Evolutionary conservation across 2,888 invertebrate species (phyloP), one percentile per base, ranked within the genome.

Genomic region (Seira musarum): DNA sequence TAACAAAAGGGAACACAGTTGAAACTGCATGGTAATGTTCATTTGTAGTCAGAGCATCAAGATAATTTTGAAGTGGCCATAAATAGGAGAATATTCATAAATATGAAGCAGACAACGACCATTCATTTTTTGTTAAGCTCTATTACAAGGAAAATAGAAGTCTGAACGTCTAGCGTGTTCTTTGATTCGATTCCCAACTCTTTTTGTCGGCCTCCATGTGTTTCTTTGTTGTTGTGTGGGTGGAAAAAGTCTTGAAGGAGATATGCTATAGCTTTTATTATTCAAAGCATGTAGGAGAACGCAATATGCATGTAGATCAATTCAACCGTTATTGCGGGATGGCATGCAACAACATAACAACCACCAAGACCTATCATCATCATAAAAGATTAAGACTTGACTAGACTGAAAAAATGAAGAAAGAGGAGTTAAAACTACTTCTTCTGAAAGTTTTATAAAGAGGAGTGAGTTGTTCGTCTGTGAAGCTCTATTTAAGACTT

Each of bases 271-370:
- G n/a, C 24, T 70, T 70, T 77, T 60, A 70, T 77, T 71, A 77
- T 77, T 77, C 77, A 70, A 70, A 65, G 64, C 77, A 77, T 77
- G 77, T 77, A 71, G 17, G 70, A 70, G 53, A 57, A 35, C 57
- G 63, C 57, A 76, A 69, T 69, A 76, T 76, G 75, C 61, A 75
- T 77, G 66, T 71, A 77, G 77, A 77, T 70, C 70, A 66, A 24
- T 40, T 70, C 49, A 65, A 22, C 65, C 60, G 67, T 77, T 77
- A 77, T 77, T 77, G 70, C 65, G 65, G 60, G 66, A 65, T 71
- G 19, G 35, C 77, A 77, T 77, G 77, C n/a, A n/a, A n/a, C n/a
- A n/a, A n/a, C n/a, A n/a, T n/a, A n/a, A n/a, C 77, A 71, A 77
- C 77, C 77, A 65, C 70, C 60, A 74, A 3, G 57, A 53, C 57